Conservation (phyloP, 1,140 invertebrate genomes). For the Oryctes rhinoceros region DNA sequence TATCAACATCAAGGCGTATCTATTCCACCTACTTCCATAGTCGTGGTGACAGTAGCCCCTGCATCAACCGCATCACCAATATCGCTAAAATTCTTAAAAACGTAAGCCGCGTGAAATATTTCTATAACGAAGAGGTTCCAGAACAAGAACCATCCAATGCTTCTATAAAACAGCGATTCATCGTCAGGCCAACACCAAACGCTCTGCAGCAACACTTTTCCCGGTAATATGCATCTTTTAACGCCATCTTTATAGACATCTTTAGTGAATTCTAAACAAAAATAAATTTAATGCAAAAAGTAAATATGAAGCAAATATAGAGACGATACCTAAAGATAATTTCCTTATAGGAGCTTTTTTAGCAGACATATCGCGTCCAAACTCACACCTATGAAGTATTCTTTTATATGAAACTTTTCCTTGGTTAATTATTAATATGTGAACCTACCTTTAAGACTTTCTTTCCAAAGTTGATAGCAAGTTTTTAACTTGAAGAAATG, state of each 20-base stretch:
- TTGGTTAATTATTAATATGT: too few relatives aligned
- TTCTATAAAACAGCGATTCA: neutral
- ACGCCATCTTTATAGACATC: conserved; percentile 27
- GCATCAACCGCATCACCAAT: conserved; percentile 17
- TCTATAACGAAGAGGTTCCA: conserved; percentile 30
- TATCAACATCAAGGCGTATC: neutral
- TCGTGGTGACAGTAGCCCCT: conserved; percentile 29
- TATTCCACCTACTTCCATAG: neutral
- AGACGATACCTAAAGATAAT: conserved; percentile 18
- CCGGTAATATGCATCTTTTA: conserved; percentile 24
- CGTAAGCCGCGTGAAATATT: conserved; percentile 28
- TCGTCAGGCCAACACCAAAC: conserved; percentile 29
- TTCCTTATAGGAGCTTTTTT: neutral
- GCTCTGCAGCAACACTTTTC: conserved; percentile 17
- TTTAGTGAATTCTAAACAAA: conserved; percentile 29
- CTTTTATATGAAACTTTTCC: too few relatives aligned
- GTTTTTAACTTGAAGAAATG: too few relatives aligned
- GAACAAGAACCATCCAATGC: neutral
- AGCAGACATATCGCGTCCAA: too few relatives aligned
- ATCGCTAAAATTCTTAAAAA: conserved; percentile 27
- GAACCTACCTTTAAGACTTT: too few relatives aligned
- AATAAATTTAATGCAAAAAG: neutral
- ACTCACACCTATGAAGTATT: too few relatives aligned
- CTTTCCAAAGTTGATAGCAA: too few relatives aligned
- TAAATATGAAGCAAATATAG: neutral